Percentiles rank a stretch among this genome's conserved stretches.
Conservation (phyloP, 92 coral and sea anemone genomes). For the Heliopora coerulea region DNA sequence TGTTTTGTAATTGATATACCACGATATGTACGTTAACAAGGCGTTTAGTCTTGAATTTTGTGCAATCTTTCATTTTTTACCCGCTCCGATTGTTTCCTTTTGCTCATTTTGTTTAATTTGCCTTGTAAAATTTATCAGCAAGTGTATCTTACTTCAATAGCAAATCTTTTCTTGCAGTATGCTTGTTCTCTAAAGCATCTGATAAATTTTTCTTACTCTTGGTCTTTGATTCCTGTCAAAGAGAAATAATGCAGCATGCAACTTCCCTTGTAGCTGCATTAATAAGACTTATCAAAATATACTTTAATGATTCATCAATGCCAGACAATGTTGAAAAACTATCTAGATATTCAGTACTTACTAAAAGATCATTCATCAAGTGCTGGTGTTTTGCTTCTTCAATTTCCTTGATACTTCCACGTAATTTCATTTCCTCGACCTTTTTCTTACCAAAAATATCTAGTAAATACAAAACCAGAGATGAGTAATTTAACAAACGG, state of each 20-base stretch:
- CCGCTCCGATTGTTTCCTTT: too few species aligned
- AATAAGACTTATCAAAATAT: too few species aligned
- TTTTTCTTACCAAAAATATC: constrained; percentile 86
- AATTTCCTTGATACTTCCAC: constrained; percentile 64
- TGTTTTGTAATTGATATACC: too few species aligned
- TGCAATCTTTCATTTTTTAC: too few species aligned
- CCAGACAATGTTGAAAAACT: too few species aligned
- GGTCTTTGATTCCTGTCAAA: constrained; percentile 68
- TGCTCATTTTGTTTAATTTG: neutral
- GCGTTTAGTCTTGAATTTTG: too few species aligned
- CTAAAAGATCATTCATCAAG: constrained; percentile 71
- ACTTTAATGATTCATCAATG: too few species aligned
- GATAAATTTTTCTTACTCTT: constrained; percentile 75
- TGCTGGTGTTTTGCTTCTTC: constrained; percentile 91
- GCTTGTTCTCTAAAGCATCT: constrained; percentile 67
- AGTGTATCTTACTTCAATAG: constrained; percentile 67
- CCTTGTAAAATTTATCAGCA: neutral
- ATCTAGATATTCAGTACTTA: too few species aligned
- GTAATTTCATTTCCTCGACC: constrained; percentile 75
- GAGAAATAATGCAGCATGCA: too few species aligned
- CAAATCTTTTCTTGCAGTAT: constrained; percentile 76
- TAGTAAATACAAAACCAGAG: constrained; percentile 22
- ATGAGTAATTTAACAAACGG: too few species aligned
- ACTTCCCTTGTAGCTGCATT: too few species aligned
- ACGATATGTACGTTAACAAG: too few species aligned